Evolutionary conservation across 35 echinoderm and acorn worm genomes (phyloP), one percentile per base, ranked within the genome.

Genomic region (Apostichopus japonicus): DNA sequence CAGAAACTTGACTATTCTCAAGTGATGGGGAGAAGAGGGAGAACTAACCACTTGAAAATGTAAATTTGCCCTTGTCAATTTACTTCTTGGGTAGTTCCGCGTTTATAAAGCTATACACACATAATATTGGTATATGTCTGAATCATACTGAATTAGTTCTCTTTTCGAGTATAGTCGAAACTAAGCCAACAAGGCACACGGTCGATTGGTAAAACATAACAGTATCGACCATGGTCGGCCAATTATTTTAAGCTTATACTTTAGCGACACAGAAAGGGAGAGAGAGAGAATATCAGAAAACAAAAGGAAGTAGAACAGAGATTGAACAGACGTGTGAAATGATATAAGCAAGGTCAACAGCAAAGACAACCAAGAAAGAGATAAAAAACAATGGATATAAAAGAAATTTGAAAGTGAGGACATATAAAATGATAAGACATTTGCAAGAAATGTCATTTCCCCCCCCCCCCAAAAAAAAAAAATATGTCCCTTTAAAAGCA

Each of bases 1-100:
- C 81, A 84, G 81, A 55, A 55, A 57, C 81, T 58, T 84, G 81
- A 84, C 81, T 84, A 23, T 59, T 44, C 56, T 84, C 81, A 84
- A 84, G 81, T 57, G 81, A 58, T 24, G 54, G 79, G 21, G 21
- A 57, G 81, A 84, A 84, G 19, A 59, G 56, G 81, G 54, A 84
- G 56, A 84, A 55, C 54, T 23, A 84, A 24, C 81, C 81, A 84
- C 81, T 84, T 59, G 24, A 55, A 84, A 84, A 84, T 84, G 81
- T 84, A 84, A 84, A 84, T 84, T 84, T 84, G 51, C 81, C 54
- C 81, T 23, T 58, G 56, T 59, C 16, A 84, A 84, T 84, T 84
- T 84, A 22, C 9, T 58, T 16, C 17, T 84, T 84, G 55, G 54
- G 53, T 84, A 44, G 33, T 44, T 44, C 33, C 57, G 56, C 23